Evolutionary conservation across 2,113 vertebrate species (phyloP), one percentile per base, ranked within the genome.

Genomic region (Varanus komodoensis): DNA sequence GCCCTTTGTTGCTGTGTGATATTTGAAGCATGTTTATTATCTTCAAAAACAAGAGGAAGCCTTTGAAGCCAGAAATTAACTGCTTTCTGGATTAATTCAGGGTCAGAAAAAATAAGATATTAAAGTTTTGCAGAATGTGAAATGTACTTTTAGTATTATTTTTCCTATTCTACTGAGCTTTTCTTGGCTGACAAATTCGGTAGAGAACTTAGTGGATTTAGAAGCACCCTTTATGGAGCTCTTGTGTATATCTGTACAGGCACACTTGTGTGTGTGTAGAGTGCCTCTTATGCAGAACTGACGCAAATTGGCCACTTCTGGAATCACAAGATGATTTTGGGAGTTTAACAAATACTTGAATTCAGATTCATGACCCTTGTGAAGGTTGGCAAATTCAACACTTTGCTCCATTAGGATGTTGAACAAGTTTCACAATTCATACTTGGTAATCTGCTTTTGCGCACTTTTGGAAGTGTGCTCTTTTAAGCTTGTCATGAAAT

Each of bases 21-120:
- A 50, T 71, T 91, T 92, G 80, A 89, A 83, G 89, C 87, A 1
- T 87, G n/a, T 94, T 93, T 92, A 92, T 89, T 89, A 90, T 90
- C 92, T 91, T 89, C 87, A 27, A 78, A 90, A 93, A 87, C 38
- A 88, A 44, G 86, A 78, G 3, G 68, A 86, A 90, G 84, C 6
- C 29, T 81, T 87, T 89, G 80, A 86, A 91, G 90, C 82, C 81
- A 67, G 80, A n/a, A 84, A 93, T 89, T 83, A 93, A 83, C 68
- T 73, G 81, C 48, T 92, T 91, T 87, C 32, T 29, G 1, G 12
- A 88, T 50, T 82, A 91, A 83, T 85, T 85, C 69, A 91, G 52
- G 48, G 75, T 89, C 74, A 71, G 19, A 57, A 21, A 32, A 73
- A 71, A 38, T 48, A 87, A 75, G 74, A 54, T 0, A 14, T 17